phyloP scores from a whole-genome alignment of 2,888 invertebrate species.

The Callimorpha dominula region DNA sequence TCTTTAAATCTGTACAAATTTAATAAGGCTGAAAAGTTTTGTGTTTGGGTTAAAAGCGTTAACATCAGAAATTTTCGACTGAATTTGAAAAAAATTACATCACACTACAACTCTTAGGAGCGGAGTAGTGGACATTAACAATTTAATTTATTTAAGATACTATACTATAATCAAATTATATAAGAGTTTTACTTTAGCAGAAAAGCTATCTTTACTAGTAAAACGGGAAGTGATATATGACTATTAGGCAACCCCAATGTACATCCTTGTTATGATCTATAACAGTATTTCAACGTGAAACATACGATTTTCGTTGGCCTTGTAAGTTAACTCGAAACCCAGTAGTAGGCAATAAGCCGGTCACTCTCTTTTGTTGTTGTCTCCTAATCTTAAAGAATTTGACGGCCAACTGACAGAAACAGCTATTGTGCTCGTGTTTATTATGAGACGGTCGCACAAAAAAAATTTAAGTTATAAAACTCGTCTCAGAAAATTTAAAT shows the following conservation, averaged over 20 bases:
- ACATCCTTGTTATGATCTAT: not conserved
- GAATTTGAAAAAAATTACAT: too few relatives aligned
- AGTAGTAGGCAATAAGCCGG: constrained; percentile 1
- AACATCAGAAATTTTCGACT: too few relatives aligned
- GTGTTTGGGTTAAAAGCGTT: too few relatives aligned
- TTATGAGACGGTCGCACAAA: not conserved
- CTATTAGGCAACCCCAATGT: not conserved
- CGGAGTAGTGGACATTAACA: too few relatives aligned
- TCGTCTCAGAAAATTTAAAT: not conserved
- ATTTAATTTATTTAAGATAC: too few relatives aligned
- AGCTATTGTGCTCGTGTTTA: not conserved
- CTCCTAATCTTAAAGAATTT: constrained; percentile 6
- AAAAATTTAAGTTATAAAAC: not conserved
- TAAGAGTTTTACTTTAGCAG: too few relatives aligned
- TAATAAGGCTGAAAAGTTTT: too few relatives aligned
- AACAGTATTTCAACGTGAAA: not conserved
- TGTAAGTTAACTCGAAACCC: not conserved
- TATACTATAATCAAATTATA: too few relatives aligned
- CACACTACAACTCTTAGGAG: too few relatives aligned
- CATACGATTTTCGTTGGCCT: not conserved
- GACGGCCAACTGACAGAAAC: not conserved
- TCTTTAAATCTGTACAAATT: too few relatives aligned
- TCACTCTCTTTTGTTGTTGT: not conserved
- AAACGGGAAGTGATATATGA: not conserved
- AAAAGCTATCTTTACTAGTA: not conserved